These are phyloP conservation scores for Oreochromis tanganicae DNA, from an alignment of 2,113 vertebrate species.

Conservation along the genomic window DNA sequence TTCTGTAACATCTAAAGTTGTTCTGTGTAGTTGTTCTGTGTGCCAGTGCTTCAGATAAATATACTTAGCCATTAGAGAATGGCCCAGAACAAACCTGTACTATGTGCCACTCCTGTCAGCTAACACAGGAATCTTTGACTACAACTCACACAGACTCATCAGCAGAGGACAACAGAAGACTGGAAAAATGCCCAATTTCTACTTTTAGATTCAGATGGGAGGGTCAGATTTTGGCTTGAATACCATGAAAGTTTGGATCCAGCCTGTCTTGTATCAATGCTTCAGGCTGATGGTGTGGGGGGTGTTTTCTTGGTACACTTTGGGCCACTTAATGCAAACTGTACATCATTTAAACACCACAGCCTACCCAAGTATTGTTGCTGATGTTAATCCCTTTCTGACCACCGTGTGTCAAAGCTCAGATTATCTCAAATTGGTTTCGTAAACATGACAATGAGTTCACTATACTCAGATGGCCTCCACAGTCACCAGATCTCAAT, in stretches of 20 bases:
- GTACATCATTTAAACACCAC: background rate
- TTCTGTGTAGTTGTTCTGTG: background rate
- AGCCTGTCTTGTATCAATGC: background rate
- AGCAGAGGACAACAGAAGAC: background rate
- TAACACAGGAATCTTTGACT: background rate
- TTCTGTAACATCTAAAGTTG: background rate
- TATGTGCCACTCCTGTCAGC: background rate
- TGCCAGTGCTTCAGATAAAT: background rate
- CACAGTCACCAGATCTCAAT: background rate
- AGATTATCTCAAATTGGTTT: background rate
- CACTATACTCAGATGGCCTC: background rate
- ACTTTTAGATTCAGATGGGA: background rate
- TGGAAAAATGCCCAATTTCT: background rate
- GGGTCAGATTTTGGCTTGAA: background rate
- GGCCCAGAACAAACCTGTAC: background rate
- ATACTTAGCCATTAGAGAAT: background rate
- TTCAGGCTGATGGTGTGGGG: background rate
- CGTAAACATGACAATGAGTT: background rate
- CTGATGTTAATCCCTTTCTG: background rate
- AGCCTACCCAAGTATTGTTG: background rate
- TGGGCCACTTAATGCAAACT: background rate
- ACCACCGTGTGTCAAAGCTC: background rate
- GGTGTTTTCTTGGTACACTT: background rate
- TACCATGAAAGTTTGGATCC: background rate
- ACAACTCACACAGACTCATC: background rate